phyloP scores from a whole-genome alignment of 2,888 invertebrate genomes.

The Athripsodes cinereus region DNA sequence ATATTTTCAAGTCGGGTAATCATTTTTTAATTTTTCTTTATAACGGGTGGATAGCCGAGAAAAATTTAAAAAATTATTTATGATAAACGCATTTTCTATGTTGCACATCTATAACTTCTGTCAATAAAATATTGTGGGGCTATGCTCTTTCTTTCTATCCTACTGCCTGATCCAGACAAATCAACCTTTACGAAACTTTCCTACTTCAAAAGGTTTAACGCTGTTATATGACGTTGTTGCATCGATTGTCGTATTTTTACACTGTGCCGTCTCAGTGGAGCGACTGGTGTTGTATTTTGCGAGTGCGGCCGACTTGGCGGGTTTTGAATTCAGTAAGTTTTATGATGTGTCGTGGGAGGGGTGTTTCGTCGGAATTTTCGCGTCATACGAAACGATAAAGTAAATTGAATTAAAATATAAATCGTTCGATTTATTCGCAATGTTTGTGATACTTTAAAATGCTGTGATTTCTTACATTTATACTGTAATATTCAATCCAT shows the following conservation, averaged over 20 bases:
- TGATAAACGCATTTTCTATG: neutral
- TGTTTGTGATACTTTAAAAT: neutral
- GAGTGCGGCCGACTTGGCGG: neutral
- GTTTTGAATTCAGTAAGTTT: neutral
- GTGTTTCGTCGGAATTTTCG: neutral
- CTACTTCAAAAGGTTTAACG: neutral
- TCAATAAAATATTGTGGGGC: neutral
- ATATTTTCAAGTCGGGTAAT: too few species aligned
- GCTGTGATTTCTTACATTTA: neutral
- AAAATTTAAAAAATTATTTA: too few species aligned
- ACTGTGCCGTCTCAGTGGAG: neutral
- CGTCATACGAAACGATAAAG: slow-evolving; percentile 1
- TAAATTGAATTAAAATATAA: neutral
- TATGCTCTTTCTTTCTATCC: neutral
- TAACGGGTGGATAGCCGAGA: too few species aligned
- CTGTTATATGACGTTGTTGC: neutral
- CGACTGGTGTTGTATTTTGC: neutral
- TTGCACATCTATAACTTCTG: neutral
- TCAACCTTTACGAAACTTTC: neutral
- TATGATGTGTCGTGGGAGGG: neutral
- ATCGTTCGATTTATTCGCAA: neutral
- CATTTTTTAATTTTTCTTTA: too few species aligned
- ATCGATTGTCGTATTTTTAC: neutral
- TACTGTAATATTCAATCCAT: neutral
- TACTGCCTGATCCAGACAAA: slow-evolving; percentile 2